phyloP scores from a whole-genome alignment of 2,888 invertebrate genomes.

The Tinea semifulvella region DNA sequence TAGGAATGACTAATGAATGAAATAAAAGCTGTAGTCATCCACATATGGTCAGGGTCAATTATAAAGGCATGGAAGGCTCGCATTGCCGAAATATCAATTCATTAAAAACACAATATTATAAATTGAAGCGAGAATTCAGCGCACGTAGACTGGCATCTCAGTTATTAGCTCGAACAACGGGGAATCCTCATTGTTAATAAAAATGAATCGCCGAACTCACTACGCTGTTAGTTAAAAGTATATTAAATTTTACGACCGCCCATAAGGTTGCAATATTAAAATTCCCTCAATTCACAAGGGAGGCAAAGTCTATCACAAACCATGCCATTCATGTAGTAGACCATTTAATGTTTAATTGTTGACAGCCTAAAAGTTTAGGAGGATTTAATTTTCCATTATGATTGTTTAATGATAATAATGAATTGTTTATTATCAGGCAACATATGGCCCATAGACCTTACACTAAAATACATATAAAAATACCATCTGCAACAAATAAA shows the following conservation, averaged over 20 bases:
- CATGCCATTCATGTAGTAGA: too few relatives aligned
- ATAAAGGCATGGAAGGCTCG: neutral
- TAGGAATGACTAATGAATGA: too few relatives aligned
- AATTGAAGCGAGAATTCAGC: neutral
- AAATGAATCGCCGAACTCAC: constrained; percentile 3
- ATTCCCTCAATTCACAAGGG: neutral
- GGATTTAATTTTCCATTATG: too few relatives aligned
- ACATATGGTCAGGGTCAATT: too few relatives aligned
- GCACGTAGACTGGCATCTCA: constrained; percentile 8
- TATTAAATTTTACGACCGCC: constrained; percentile 5
- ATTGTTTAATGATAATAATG: too few relatives aligned
- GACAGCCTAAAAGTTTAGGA: too few relatives aligned
- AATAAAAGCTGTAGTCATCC: too few relatives aligned
- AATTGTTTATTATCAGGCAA: too few relatives aligned
- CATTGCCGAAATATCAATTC: neutral
- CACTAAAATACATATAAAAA: too few relatives aligned
- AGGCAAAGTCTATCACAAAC: neutral
- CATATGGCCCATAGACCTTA: too few relatives aligned
- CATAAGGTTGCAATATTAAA: constrained; percentile 1
- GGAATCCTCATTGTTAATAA: constrained; percentile 5
- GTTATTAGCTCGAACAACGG: constrained; percentile 8
- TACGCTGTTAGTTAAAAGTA: neutral
- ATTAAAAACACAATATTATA: neutral
- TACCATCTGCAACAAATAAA: too few relatives aligned
- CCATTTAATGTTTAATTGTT: too few relatives aligned